phyloP scores from a whole-genome alignment of 2,113 vertebrate species.

The Lepus europaeus region DNA sequence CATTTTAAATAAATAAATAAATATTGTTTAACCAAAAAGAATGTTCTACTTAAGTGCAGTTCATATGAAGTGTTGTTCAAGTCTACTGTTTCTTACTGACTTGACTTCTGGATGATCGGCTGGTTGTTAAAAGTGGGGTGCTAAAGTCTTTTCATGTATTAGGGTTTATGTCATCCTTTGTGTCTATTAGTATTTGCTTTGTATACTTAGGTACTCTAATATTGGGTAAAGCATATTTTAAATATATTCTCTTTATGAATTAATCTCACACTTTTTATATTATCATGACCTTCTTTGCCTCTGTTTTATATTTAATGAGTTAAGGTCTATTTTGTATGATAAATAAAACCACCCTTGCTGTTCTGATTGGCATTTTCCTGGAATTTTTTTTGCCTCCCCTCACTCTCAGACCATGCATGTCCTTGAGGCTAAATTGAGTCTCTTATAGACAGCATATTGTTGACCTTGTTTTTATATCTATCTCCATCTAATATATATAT shows the following conservation, averaged over 20 bases:
- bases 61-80: not conserved
- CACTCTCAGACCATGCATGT: not conserved
- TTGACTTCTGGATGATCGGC: not conserved
- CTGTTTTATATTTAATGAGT: not conserved
- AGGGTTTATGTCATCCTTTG: too few relatives aligned
- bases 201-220: too few relatives aligned
- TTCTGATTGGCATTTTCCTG: not conserved
- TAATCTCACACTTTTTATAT: not conserved
- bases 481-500: too few relatives aligned
- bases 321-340: not conserved
- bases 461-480: too few relatives aligned
- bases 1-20: too few relatives aligned
- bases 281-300: not conserved
- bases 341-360: not conserved
- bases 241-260: too few relatives aligned
- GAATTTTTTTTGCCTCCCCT: not conserved
- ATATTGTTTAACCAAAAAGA: too few relatives aligned
- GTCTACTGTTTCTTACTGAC: not conserved
- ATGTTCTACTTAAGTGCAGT: not conserved
- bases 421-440: not conserved
- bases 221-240: too few relatives aligned
- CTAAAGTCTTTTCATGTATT: not conserved
- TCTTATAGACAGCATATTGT: too few relatives aligned
- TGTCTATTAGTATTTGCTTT: too few relatives aligned
- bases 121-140: not conserved